A percentile compares a stretch with the other conserved stretches of the same genome.
Conservation (phyloP, 2,797 vertebrate species). For the Tangara arthus region DNA sequence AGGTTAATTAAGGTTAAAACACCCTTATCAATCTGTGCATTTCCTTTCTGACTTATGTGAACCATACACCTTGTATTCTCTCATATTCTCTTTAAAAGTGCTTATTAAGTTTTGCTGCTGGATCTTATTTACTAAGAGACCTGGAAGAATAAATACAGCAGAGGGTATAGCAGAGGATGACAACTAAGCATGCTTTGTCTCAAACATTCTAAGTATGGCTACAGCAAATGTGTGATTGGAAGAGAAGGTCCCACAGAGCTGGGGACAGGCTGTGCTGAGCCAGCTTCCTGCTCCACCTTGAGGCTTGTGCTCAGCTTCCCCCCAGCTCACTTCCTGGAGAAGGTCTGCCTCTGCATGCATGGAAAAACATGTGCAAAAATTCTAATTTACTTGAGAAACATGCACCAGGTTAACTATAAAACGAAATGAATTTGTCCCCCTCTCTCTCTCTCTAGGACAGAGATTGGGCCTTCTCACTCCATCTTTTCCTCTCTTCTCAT, state of each 20-base stretch:
- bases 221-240: background rate
- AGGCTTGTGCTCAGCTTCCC: background rate
- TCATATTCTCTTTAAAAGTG: background rate
- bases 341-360: background rate
- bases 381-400: background rate
- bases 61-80: background rate
- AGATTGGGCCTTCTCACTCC: background rate
- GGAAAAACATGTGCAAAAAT: background rate
- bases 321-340: background rate
- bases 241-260: background rate
- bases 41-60: background rate
- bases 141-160: background rate
- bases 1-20: background rate
- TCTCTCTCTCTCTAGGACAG: rapidly evolving
- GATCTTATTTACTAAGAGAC: background rate
- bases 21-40: background rate
- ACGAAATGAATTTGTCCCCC: rapidly evolving
- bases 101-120: background rate
- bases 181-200: background rate
- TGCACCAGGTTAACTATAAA: background rate
- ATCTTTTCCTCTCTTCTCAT: background rate
- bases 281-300: background rate
- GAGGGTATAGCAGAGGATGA: rapidly evolving
- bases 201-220: background rate
- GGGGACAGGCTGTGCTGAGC: background rate